These are phyloP conservation scores for Amitus sp. DNA, from an alignment of 2,888 invertebrate species.

Conservation along the genomic window DNA sequence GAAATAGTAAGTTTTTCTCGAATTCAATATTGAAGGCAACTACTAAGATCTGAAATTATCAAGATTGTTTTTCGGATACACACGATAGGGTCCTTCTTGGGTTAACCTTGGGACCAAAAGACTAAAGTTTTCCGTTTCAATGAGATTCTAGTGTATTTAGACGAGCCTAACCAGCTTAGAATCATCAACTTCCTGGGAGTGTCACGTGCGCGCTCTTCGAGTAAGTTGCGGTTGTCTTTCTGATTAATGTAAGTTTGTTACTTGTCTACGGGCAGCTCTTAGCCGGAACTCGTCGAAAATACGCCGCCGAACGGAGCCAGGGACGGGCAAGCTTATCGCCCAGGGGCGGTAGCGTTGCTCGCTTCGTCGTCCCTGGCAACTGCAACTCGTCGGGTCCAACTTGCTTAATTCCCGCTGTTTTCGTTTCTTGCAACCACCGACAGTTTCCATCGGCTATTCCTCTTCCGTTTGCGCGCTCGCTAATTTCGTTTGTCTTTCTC, in stretches of 20 bases:
- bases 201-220: conserved; percentile 3
- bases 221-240: conserved; percentile 15
- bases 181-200: conserved; percentile 1
- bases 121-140: no score
- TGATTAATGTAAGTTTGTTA: conserved; percentile 21
- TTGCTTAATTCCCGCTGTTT: background rate
- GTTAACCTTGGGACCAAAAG: no score
- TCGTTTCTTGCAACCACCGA: background rate
- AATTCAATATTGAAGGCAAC: no score
- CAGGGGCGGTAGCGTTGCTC: background rate
- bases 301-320: background rate
- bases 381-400: conserved; percentile 1
- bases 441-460: background rate
- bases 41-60: no score
- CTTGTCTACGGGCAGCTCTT: conserved; percentile 9
- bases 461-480: background rate
- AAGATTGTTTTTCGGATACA: no score
- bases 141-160: no score
- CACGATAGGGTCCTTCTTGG: no score
- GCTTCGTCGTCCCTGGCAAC: background rate
- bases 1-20: no score
- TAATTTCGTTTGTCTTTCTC: background rate
- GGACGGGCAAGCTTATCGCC: background rate
- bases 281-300: conserved; percentile 2
- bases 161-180: background rate